These are phyloP conservation scores for Coptodon rendalli DNA, from an alignment of 2,113 vertebrate species.

Conservation along the genomic window DNA sequence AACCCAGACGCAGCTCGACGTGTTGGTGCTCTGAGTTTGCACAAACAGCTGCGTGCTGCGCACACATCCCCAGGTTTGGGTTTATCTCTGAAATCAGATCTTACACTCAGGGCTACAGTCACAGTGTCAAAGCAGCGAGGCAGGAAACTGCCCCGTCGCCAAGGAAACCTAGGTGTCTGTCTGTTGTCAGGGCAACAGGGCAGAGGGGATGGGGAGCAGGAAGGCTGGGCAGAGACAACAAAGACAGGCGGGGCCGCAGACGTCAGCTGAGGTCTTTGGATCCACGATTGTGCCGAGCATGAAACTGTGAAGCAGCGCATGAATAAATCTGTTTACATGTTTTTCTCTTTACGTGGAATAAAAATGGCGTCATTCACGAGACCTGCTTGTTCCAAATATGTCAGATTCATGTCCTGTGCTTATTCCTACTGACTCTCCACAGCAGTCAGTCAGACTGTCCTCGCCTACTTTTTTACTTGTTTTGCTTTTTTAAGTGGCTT, in stretches of 20 bases:
- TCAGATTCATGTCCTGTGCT: background rate
- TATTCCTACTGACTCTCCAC: background rate
- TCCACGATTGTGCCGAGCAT: background rate
- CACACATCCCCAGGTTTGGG: background rate
- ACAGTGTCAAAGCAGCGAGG: background rate
- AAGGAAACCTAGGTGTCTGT: slow-evolving; percentile 48
- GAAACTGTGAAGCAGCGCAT: background rate
- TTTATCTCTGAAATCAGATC: background rate
- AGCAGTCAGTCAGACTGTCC: background rate
- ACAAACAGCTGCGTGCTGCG: accelerated
- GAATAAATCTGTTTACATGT: background rate
- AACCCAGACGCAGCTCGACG: background rate
- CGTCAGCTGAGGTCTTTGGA: background rate
- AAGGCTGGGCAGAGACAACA: slow-evolving; percentile 15
- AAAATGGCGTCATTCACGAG: background rate
- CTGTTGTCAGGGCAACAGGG: slow-evolving; percentile 51
- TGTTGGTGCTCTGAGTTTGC: background rate
- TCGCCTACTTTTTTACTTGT: background rate
- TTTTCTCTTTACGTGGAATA: background rate
- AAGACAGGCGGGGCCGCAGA: slow-evolving; percentile 15
- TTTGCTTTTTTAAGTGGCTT: background rate
- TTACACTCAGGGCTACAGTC: background rate
- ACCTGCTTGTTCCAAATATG: background rate
- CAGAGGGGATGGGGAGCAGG: background rate
- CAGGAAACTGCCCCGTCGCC: slow-evolving; percentile 6